Percentiles rank a stretch among this genome's conserved stretches.
These are phyloP conservation scores for Eubasilissa splendida DNA, from an alignment of 2,888 invertebrate species.

Conservation along the genomic window DNA sequence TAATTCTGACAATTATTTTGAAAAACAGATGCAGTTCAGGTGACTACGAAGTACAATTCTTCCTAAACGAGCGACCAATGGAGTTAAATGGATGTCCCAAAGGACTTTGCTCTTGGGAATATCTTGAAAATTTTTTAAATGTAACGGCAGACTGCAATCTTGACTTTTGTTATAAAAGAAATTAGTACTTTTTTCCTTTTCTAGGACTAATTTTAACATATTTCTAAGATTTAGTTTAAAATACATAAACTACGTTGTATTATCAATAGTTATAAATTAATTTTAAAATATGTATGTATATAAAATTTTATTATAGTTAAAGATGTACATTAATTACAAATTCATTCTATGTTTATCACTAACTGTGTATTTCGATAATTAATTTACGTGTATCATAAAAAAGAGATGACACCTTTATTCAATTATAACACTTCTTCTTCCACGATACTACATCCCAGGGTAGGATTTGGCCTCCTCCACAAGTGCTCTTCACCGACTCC, in stretches of 20 bases:
- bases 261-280: not conserved
- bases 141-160: slow-evolving; percentile 42
- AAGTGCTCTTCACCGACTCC: too few relatives aligned
- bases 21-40: not conserved
- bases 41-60: slow-evolving; percentile 51
- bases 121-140: slow-evolving; percentile 20
- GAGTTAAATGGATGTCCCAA: slow-evolving; percentile 44
- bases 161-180: slow-evolving; percentile 43
- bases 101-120: slow-evolving; percentile 51
- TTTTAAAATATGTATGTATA: not conserved
- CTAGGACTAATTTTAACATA: not conserved
- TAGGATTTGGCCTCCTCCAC: too few relatives aligned
- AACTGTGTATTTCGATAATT: too few relatives aligned
- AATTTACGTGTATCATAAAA: too few relatives aligned
- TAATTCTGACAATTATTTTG: not conserved
- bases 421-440: too few relatives aligned
- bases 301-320: not conserved
- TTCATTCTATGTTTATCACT: not conserved
- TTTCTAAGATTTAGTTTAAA: not conserved
- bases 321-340: not conserved
- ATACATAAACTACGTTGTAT: not conserved
- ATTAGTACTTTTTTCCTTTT: not conserved
- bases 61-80: slow-evolving; percentile 53
- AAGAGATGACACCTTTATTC: too few relatives aligned
- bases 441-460: too few relatives aligned